phyloP scores from a whole-genome alignment of 1,140 invertebrate genomes.

The Apocrypta bakeri region DNA sequence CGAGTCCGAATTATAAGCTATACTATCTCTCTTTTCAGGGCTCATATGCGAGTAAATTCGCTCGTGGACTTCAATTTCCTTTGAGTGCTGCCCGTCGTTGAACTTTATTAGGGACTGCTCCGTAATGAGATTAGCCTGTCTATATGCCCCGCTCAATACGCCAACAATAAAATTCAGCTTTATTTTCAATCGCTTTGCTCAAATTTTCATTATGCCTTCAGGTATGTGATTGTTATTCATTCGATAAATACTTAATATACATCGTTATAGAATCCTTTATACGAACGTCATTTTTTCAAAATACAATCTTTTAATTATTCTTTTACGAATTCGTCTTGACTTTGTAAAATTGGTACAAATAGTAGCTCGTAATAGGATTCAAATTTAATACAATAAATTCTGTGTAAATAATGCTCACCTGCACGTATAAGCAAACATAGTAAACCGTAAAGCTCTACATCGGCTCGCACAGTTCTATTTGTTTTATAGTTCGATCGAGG shows the following conservation, averaged over 20 bases:
- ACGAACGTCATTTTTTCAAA: no score
- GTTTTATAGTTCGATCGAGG: constrained; percentile 34
- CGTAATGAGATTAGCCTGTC: constrained; percentile 37
- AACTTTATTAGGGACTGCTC: constrained; percentile 27
- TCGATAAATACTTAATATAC: background rate
- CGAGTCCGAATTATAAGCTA: constrained; percentile 9
- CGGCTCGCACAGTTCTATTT: constrained; percentile 19
- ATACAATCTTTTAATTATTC: no score
- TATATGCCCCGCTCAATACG: background rate
- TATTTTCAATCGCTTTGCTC: background rate
- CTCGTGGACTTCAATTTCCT: constrained; percentile 39
- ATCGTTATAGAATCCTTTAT: no score
- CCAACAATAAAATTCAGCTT: constrained; percentile 34
- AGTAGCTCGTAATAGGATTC: no score
- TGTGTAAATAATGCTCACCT: background rate
- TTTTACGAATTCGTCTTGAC: no score
- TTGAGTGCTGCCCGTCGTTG: constrained; percentile 31
- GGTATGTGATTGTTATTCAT: no score
- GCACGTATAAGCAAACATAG: background rate
- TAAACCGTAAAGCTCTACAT: background rate
- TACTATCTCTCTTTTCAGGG: background rate
- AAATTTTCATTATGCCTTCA: constrained; percentile 7
- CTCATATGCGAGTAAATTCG: background rate
- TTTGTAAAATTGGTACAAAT: no score
- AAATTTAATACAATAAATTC: background rate